Evolutionary conservation across 2,888 invertebrate genomes (phyloP), one percentile per base, ranked within the genome.

Genomic region (Gryllus longicercus): DNA sequence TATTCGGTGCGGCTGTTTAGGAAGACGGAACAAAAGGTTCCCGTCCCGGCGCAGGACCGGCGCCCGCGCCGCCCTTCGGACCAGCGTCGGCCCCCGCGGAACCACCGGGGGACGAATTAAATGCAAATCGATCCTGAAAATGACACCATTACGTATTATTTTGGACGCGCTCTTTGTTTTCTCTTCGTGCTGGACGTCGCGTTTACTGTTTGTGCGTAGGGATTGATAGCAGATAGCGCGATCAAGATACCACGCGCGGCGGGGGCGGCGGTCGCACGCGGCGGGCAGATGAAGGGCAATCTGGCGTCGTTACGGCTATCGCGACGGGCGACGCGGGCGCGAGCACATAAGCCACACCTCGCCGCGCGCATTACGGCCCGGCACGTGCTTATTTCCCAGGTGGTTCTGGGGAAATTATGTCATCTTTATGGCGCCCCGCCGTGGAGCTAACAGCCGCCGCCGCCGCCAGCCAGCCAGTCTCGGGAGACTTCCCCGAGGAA

Each of bases 371-470:
- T 63, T 63, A 63, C n/a, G n/a, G n/a, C 63, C 16, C 16, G n/a
- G 63, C n/a, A 63, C 63, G 63, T 16, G 63, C 63, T 63, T 63
- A 63, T 63, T 63, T 63, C 63, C 63, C 63, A 63, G 63, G 63
- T 63, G 63, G 63, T 63, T 63, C 63, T 63, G 63, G 4, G 63
- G 10, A 63, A 63, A 63, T 63, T 63, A 63, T 63, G 63, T 63
- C 63, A 63, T 63, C 63, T 63, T 63, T 63, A 63, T 63, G 14
- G 63, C 63, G 63, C 16, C 16, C 16, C 16, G 63, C 16, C 63
- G 63, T 14, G 63, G 16, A 38, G 38, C 8, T 38, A 38, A 38
- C 38, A 8, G 5, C 38, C 38, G 38, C 38, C 25, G 25, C 25
- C 38, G 38, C 38, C 38, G 38, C 21, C 21, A 1, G 21, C 38